Evolutionary conservation across 2,888 invertebrate genomes (phyloP), one percentile per base, ranked within the genome.

Genomic region (Petrolisthes cinctipes): DNA sequence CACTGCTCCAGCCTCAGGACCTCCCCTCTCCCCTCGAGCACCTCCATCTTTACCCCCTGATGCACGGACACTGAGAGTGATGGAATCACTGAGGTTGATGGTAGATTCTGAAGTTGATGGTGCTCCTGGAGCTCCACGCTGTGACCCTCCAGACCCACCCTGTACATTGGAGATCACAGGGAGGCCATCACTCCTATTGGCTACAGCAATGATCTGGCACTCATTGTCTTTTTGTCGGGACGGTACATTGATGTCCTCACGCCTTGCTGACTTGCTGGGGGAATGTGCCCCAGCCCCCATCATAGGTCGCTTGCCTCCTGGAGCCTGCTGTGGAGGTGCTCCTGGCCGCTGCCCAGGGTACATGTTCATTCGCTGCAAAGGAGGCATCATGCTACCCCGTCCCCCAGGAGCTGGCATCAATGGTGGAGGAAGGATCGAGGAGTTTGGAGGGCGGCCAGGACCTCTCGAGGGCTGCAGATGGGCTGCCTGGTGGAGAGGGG

Each of bases 81-180:
- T 95, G 88, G 95, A 95, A 92, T 95, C 95, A n/a, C 95, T 95
- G 76, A 96, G 93, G 92, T 95, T 95, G 92, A 96, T 94, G 2
- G 94, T 94, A 20, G 94, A 94, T 92, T 95, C 93, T 75, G 93
- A 83, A 51, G 86, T 83, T 17, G 86, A 14, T 14, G 86, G 82
- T 3, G 57, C 86, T 20, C 68, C 61, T n/a, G 53, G 14, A 53
- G 92, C 91, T 4, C 75, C 23, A 6, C 71, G 71, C 66, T 83
- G 78, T 23, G 75, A 20, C 37, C 76, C 80, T 5, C 80, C 37
- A 17, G 89, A 85, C 4, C 91, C 91, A 90, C 96, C 95, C 93
- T 96, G 95, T 61, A 96, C 95, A 92, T 95, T 96, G 89, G 95
- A 95, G 89, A 96, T 96, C 92, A 96, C 94, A 0, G 96, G 96